Evolutionary conservation across 2,113 vertebrate species (phyloP).

Genomic region (Arizona elegans): DNA sequence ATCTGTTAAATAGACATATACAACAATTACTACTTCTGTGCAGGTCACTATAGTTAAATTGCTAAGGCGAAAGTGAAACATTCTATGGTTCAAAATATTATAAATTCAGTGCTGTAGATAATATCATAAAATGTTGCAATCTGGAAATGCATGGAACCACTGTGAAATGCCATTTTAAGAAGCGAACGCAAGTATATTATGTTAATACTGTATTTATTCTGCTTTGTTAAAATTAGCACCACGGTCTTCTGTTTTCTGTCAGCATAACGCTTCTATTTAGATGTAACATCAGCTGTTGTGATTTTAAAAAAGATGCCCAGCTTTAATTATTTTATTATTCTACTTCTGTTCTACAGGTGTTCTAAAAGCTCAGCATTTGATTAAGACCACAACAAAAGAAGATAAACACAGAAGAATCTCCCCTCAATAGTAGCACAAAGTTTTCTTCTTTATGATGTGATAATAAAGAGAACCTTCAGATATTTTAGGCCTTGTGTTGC

Average conservation of each 20-base stretch:
- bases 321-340: background rate
- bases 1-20: background rate
- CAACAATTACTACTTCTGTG: background rate
- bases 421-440: background rate
- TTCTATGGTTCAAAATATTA: background rate
- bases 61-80: background rate
- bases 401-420: background rate
- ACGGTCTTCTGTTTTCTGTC: background rate
- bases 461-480: background rate
- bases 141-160: background rate
- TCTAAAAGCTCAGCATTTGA: background rate
- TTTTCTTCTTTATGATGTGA: background rate
- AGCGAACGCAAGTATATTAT: background rate
- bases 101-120: background rate
- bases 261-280: background rate
- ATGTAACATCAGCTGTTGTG: background rate
- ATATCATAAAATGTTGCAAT: background rate
- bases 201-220: background rate
- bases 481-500: background rate
- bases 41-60: background rate
- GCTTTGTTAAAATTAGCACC: background rate
- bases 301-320: background rate
- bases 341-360: background rate
- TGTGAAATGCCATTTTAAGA: conserved; percentile 7
- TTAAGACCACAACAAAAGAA: background rate